Evolutionary conservation across 1,140 invertebrate genomes (phyloP), one percentile per base, ranked within the genome.

Genomic region (Zaprionus tsacasi): DNA sequence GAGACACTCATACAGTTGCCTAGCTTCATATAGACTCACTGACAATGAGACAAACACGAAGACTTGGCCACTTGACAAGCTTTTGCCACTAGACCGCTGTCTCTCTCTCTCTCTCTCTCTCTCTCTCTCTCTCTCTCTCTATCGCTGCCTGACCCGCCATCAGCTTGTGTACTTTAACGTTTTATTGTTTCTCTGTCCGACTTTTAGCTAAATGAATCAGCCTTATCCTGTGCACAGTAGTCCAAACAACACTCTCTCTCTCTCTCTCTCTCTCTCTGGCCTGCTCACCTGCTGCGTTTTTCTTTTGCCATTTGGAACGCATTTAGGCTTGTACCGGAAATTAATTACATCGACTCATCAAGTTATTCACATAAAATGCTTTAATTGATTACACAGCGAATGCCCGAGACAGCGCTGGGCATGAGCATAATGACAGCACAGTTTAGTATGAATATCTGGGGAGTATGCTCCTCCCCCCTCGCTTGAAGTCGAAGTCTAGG

Each of bases 191-290:
- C 52, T 40, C 36, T 68, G 72, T 11, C 43, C 55, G 68, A 73
- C 81, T 89, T 79, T 88, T 80, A 89, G 77, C 85, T 64, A 87
- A 87, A 88, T 87, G 83, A 83, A 87, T 76, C 69, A 72, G 70
- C 75, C 82, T 52, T 76, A 79, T 72, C 60, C 76, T 60, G 48
- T 45, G 43, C 45, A 50, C 57, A 70, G 55, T 25, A 67, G 61
- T 27, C 60, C 58, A 58, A 63, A 50, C 56, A 33, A 36, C 12
- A 13, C n/a, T 2, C 6, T 2, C 40, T 45, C 40, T 6, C 17
- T 6, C 45, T 50, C 1, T 0, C 45, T 21, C 45, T 25, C 45
- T 50, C 45, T 12, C 21, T 21, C 21, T 21, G 21, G 21, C 21
- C 21, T 21, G 17, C 4, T 58, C 85, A 83, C 81, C 81, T 83